Conservation (phyloP, 1,140 invertebrate species). For the Lordiphosa stackelbergi region DNA sequence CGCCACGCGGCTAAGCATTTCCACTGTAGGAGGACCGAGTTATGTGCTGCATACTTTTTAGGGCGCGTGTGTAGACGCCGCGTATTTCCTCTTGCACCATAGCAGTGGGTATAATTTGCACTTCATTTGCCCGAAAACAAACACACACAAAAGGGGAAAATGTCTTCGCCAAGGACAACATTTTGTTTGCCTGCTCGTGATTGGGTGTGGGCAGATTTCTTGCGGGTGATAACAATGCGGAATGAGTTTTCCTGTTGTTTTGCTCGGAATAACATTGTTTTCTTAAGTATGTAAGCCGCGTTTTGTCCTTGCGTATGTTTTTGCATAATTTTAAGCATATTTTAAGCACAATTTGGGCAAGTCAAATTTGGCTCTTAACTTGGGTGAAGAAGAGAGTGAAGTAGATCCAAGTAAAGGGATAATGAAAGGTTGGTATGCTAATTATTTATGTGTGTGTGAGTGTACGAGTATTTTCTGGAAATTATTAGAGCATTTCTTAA, state of each 20-base stretch:
- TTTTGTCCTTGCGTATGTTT: slow-evolving; percentile 46
- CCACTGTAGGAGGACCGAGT: neutral
- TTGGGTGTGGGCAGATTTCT: slow-evolving; percentile 28
- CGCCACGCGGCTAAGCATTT: slow-evolving; percentile 60
- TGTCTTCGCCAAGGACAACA: slow-evolving; percentile 42
- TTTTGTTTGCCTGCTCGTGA: slow-evolving; percentile 22
- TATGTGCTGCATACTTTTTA: slow-evolving; percentile 47
- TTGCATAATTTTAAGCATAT: slow-evolving; percentile 46
- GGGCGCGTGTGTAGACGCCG: slow-evolving; percentile 11
- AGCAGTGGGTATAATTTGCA: slow-evolving; percentile 61
- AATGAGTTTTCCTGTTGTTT: slow-evolving; percentile 28
- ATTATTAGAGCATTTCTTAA: too few relatives aligned
- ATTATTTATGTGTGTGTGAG: too few relatives aligned
- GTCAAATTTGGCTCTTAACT: slow-evolving; percentile 41
- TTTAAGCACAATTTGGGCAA: slow-evolving; percentile 20
- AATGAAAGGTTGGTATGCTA: too few relatives aligned
- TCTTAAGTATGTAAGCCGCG: slow-evolving; percentile 15
- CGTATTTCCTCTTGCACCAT: slow-evolving; percentile 31
- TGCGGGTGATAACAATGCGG: slow-evolving; percentile 37
- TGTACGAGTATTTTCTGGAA: too few relatives aligned
- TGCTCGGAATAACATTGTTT: slow-evolving; percentile 10
- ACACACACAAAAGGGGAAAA: slow-evolving; percentile 18
- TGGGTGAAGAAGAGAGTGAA: slow-evolving; percentile 7
- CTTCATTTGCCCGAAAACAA: slow-evolving; percentile 51
- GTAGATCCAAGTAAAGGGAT: slow-evolving; percentile 3